These are phyloP conservation scores for Acanthurus leucopareius DNA, from an alignment of 2,797 vertebrate genomes.

Conservation along the genomic window DNA sequence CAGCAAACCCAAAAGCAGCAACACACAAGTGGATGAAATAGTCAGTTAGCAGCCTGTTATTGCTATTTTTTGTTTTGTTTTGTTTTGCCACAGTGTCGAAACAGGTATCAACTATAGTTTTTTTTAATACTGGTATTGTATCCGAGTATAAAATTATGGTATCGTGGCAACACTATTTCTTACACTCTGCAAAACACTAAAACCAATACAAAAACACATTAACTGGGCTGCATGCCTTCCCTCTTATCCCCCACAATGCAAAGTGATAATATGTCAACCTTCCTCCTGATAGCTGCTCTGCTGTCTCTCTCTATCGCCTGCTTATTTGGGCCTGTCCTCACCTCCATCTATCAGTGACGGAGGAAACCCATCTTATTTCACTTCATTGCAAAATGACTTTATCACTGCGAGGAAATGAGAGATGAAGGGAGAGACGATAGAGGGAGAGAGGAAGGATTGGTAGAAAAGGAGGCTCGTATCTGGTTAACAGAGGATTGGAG, in stretches of 20 bases:
- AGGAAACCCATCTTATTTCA: slow-evolving; percentile 74
- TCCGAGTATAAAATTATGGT: too few species aligned
- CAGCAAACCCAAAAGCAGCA: too few species aligned
- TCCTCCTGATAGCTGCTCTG: slow-evolving; percentile 41
- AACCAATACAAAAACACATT: slow-evolving; percentile 46
- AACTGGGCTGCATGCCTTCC: slow-evolving; percentile 6
- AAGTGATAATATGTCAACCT: slow-evolving; percentile 36
- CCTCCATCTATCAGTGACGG: slow-evolving; percentile 67
- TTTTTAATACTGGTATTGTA: too few species aligned
- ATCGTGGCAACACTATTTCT: too few species aligned
- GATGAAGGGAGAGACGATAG: slow-evolving; percentile 51
- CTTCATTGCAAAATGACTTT: slow-evolving; percentile 72
- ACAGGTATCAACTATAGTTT: too few species aligned
- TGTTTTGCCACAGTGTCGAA: too few species aligned
- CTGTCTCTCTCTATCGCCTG: slow-evolving; percentile 40
- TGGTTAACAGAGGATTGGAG: slow-evolving; percentile 67
- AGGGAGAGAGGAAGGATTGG: slow-evolving; percentile 20
- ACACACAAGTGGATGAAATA: too few species aligned
- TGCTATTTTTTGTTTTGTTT: too few species aligned
- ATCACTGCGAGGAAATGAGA: slow-evolving; percentile 70
- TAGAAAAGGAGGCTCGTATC: slow-evolving; percentile 41
- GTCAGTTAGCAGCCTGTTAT: too few species aligned
- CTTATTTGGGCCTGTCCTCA: slow-evolving; percentile 65
- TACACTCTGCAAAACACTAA: slow-evolving; percentile 28
- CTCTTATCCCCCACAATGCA: slow-evolving; percentile 35